A percentile compares a stretch with the other conserved stretches of the same genome.
Conservation (phyloP, 2,888 invertebrate genomes). For the Micropterix aruncella region DNA sequence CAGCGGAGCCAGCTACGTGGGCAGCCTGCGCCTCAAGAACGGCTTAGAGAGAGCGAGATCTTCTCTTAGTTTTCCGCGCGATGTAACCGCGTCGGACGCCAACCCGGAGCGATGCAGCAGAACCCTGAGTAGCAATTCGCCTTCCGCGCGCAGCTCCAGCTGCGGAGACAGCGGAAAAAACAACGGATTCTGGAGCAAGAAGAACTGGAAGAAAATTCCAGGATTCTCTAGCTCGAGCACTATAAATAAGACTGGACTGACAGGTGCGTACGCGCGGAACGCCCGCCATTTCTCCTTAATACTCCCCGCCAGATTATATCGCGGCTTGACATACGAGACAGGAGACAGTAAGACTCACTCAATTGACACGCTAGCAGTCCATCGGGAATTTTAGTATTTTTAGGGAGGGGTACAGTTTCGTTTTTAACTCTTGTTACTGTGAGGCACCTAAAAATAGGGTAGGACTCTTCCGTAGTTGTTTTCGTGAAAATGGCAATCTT, state of each 20-base stretch:
- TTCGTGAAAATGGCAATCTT: too few relatives aligned
- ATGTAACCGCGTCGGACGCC: conserved; percentile 33
- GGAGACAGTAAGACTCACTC: too few relatives aligned
- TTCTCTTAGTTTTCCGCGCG: conserved; percentile 18
- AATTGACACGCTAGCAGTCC: too few relatives aligned
- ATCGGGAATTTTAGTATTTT: too few relatives aligned
- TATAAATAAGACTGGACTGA: conserved; percentile 48
- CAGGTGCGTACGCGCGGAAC: conserved; percentile 39
- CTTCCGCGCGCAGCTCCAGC: conserved; percentile 33
- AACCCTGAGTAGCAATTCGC: conserved; percentile 21
- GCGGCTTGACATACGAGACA: too few relatives aligned
- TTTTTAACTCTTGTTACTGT: too few relatives aligned
- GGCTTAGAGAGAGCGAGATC: conserved; percentile 25
- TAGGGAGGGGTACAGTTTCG: too few relatives aligned
- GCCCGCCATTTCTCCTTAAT: too few relatives aligned
- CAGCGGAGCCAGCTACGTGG: conserved; percentile 68
- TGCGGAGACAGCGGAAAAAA: conserved; percentile 31
- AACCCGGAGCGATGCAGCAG: conserved; percentile 27
- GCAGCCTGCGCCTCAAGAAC: conserved; percentile 39
- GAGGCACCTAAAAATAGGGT: too few relatives aligned
- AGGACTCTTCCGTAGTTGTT: too few relatives aligned
- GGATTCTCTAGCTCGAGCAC: conserved; percentile 58
- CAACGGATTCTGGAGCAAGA: conserved; percentile 57
- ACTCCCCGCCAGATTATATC: too few relatives aligned
- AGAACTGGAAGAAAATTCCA: conserved; percentile 66